Evolutionary conservation across 2,888 invertebrate species (phyloP).

Genomic region (Oscheius sp.): DNA sequence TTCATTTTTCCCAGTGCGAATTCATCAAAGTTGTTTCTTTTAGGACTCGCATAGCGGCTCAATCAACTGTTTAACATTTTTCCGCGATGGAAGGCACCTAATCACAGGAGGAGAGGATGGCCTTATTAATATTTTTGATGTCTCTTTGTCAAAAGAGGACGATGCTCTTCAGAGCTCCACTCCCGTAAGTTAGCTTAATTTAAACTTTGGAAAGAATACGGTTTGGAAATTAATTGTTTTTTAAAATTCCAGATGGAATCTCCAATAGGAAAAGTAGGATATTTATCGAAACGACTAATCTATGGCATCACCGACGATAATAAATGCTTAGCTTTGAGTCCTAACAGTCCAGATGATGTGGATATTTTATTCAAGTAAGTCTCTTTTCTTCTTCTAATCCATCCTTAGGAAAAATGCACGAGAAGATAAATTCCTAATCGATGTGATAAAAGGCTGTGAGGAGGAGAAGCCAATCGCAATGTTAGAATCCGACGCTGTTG

Average conservation of each 20-base stretch:
- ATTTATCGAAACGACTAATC: slow-evolving; percentile 26
- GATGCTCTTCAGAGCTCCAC: slow-evolving; percentile 29
- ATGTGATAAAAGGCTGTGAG: slow-evolving; percentile 25
- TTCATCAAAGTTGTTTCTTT: too few relatives aligned
- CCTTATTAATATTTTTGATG: slow-evolving; percentile 34
- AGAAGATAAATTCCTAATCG: slow-evolving; percentile 27
- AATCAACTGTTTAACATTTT: slow-evolving; percentile 37
- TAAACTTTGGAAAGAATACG: neutral
- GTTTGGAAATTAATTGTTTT: neutral
- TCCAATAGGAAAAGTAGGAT: slow-evolving; percentile 24
- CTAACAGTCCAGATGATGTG: slow-evolving; percentile 32
- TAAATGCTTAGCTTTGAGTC: slow-evolving; percentile 20
- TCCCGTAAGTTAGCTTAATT: slow-evolving; percentile 5
- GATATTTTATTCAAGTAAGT: slow-evolving; percentile 32
- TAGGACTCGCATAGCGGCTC: slow-evolving; percentile 33
- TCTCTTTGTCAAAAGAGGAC: slow-evolving; percentile 27
- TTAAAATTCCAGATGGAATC: slow-evolving; percentile 33
- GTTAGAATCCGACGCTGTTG: slow-evolving; percentile 28
- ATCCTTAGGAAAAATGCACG: slow-evolving; percentile 19
- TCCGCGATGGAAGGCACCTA: slow-evolving; percentile 36
- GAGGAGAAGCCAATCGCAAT: slow-evolving; percentile 32
- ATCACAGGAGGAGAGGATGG: slow-evolving; percentile 36
- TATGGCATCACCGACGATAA: slow-evolving; percentile 32
- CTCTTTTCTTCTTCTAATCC: neutral
- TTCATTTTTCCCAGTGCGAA: too few relatives aligned